These are phyloP conservation scores for Aphyosemion australe DNA, from an alignment of 2,113 vertebrate genomes.

Conservation along the genomic window DNA sequence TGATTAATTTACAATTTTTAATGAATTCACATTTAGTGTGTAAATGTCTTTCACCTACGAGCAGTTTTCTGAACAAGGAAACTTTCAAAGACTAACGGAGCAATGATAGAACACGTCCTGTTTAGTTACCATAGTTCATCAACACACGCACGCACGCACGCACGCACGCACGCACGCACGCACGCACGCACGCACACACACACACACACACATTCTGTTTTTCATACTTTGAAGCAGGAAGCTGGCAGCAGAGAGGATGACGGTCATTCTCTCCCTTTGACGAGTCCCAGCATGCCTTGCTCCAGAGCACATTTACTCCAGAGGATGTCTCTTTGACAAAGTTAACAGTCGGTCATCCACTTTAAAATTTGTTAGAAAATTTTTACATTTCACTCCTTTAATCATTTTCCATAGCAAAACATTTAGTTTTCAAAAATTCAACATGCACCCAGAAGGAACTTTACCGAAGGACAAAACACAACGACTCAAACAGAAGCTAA, in stretches of 20 bases:
- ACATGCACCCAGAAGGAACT: background rate
- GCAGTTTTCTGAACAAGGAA: too few relatives aligned
- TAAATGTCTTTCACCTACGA: too few relatives aligned
- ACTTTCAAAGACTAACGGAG: too few relatives aligned
- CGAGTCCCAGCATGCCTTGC: conserved; percentile 15
- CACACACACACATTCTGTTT: background rate
- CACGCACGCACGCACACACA: background rate
- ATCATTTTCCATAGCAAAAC: background rate
- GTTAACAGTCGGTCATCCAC: background rate
- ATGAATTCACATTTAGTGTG: too few relatives aligned
- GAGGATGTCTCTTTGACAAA: background rate
- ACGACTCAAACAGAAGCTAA: background rate
- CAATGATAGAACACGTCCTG: too few relatives aligned
- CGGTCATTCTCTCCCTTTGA: background rate
- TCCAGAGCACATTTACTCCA: background rate
- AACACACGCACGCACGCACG: background rate
- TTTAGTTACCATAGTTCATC: background rate
- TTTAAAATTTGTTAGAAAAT: background rate
- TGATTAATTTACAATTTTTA: too few relatives aligned
- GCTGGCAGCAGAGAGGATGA: background rate
- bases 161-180: too few relatives aligned
- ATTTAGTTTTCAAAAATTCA: background rate
- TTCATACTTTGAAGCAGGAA: background rate
- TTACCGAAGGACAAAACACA: background rate
- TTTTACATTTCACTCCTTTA: background rate